Conservation (phyloP, 1,140 invertebrate genomes). For the Drosophila mayri region DNA sequence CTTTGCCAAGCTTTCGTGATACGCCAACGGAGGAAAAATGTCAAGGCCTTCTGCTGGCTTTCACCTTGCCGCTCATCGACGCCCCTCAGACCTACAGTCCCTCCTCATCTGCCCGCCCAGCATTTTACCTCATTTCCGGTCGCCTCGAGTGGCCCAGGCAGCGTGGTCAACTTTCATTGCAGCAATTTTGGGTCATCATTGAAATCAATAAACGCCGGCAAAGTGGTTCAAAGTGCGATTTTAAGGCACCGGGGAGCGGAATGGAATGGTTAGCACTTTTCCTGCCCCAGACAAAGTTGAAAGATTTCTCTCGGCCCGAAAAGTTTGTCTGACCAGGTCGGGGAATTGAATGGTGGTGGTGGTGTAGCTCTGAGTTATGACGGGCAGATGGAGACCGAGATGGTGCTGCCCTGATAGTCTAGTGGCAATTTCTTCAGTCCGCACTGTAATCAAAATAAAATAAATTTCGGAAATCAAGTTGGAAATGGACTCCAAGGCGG, state of each 20-base stretch:
- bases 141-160: constrained; percentile 14
- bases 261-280: constrained; percentile 15
- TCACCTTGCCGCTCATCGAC: constrained; percentile 19
- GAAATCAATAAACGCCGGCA: constrained; percentile 55
- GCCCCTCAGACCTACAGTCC: not conserved
- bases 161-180: constrained; percentile 49
- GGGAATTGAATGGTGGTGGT: constrained; percentile 10
- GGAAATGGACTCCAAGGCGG: not conserved
- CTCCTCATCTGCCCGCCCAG: not conserved
- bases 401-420: constrained; percentile 8
- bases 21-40: constrained; percentile 22
- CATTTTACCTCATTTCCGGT: constrained; percentile 18
- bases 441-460: constrained; percentile 17
- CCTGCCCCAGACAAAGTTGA: constrained; percentile 35
- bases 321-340: constrained; percentile 44
- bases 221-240: constrained; percentile 52
- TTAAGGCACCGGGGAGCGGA: constrained; percentile 3
- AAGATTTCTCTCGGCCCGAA: constrained; percentile 32
- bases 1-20: constrained; percentile 35
- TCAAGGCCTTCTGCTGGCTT: constrained; percentile 29
- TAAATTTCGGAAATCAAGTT: constrained; percentile 9
- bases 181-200: constrained; percentile 54
- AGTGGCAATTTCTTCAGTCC: constrained; percentile 13
- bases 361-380: constrained; percentile 24
- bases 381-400: not conserved